Base-by-base conservation (phyloP, 30 jellyfish, hydroid and myxozoan species). In the Aurelia aurita region DNA sequence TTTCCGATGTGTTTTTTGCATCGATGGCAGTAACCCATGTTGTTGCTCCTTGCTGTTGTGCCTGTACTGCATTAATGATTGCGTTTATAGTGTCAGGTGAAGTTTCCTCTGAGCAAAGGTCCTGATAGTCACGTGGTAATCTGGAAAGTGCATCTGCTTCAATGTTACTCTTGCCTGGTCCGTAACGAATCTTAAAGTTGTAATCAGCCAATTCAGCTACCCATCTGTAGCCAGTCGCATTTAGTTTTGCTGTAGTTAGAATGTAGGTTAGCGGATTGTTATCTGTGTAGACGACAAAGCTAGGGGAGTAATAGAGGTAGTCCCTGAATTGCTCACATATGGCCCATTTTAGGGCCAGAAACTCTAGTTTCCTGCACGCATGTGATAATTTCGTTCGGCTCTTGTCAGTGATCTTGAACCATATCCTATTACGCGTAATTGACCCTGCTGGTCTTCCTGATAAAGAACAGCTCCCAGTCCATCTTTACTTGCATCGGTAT, bases 141-240 rank as follows among this genome's bases (percentile, higher is more conserved):
- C 88, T 31, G 15, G 88, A 77, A 8, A 77, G 66, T 15, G 73
- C 51, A 62, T 77, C 88, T 8, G 88, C 88, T 55, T 77, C 82
- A 9, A 39, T 47, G 43, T 77, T 77, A 46, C 26, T 28, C 29
- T 16, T 77, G 20, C 88, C 88, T 6, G 88, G 88, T 11, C 88
- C 34, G 35, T 77, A 77, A 26, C 39, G 58, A 32, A 77, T 77
- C 35, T 31, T 20, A 29, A 77, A 77, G 20, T 77, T 77, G 49
- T 25, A 77, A 21, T 77, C 88, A 55, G 87, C 22, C 35, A 74
- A 57, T 21, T 74, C 79, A 11, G 80, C 32, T 10, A 68, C 69
- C 80, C 80, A 68, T 8, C n/a, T n/a, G n/a, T n/a, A n/a, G n/a
- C n/a, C n/a, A n/a, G n/a, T n/a, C n/a, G n/a, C n/a, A n/a, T n/a